Evolutionary conservation across 2,797 vertebrate species (phyloP), one percentile per base, ranked within the genome.

Genomic region (Urosaurus nigricauda): DNA sequence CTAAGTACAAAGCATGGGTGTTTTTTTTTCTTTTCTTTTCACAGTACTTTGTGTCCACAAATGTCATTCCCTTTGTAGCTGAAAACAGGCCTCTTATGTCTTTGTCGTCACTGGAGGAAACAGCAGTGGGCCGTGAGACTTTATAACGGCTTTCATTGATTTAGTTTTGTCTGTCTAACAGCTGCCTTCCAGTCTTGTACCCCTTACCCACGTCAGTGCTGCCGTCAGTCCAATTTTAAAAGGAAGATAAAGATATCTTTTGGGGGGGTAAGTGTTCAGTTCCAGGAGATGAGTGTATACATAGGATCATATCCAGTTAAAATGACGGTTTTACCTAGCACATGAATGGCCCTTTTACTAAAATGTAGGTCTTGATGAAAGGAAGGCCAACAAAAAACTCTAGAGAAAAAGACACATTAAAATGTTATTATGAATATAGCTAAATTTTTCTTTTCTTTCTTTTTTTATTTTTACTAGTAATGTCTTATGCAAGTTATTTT

Each of bases 191-290:
- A 92, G 81, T 40, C 17, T 35, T 1, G 0, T 17, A 90, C 14
- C 88, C 71, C 81, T 91, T 85, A 93, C 80, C 43, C 84, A 84
- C 5, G 8, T 92, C 88, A 93, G 6, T 85, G 75, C 24, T 91
- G 68, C 81, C 17, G 0, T 93, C 91, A 93, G 51, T 63, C 63
- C 32, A 58, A 35, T 84, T 89, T 94, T 92, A 91, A 93, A 94
- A 94, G 89, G 89, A 92, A 94, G 91, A 89, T 79, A 90, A 93
- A 94, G 91, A 79, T 92, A 92, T 74, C 8, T 89, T 89, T 91
- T 86, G 53, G 75, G 53, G 26, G 26, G 78, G 19, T 63, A 91
- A 91, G 17, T 63, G 26, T 92, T 91, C n/a, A 0, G 60, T 90
- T 95, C 81, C 88, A 87, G 73, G 86, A 73, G 56, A 91, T 88